Evolutionary conservation across 1,140 invertebrate genomes (phyloP).

Genomic region (Caenorhabditis remanei): DNA sequence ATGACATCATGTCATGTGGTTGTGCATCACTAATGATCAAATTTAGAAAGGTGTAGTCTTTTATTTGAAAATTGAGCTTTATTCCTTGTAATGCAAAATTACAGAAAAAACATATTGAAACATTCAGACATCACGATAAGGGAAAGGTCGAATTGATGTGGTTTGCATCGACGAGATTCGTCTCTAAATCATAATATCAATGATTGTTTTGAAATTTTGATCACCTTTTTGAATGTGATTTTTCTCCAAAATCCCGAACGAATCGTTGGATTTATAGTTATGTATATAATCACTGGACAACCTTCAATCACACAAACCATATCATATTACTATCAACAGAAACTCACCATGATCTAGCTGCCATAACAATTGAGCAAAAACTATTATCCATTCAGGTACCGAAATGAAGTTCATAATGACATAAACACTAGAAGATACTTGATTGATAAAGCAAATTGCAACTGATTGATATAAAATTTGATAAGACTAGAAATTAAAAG

Average conservation of each 20-base stretch:
- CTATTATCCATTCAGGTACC: neutral
- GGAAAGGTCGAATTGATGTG: neutral
- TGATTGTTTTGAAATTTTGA: neutral
- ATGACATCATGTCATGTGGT: too few species aligned
- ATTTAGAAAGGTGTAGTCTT: too few species aligned
- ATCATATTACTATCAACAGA: neutral
- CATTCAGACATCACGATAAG: neutral
- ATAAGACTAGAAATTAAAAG: neutral
- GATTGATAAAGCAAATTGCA: constrained; percentile 15
- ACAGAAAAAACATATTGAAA: too few species aligned
- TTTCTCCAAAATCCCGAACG: neutral
- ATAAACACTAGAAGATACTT: constrained; percentile 29
- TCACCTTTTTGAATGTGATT: constrained; percentile 1
- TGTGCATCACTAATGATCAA: too few species aligned
- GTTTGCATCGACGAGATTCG: constrained; percentile 9
- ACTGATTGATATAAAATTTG: constrained; percentile 16
- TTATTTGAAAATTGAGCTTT: too few species aligned
- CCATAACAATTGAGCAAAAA: constrained; percentile 9
- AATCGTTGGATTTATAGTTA: constrained; percentile 19
- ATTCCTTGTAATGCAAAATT: too few species aligned
- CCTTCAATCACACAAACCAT: neutral
- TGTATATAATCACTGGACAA: neutral
- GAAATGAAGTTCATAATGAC: neutral
- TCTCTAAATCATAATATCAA: neutral
- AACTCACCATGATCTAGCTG: constrained; percentile 18